phyloP scores from a whole-genome alignment of 2,797 vertebrate species.

The Neopelma chrysocephalum region DNA sequence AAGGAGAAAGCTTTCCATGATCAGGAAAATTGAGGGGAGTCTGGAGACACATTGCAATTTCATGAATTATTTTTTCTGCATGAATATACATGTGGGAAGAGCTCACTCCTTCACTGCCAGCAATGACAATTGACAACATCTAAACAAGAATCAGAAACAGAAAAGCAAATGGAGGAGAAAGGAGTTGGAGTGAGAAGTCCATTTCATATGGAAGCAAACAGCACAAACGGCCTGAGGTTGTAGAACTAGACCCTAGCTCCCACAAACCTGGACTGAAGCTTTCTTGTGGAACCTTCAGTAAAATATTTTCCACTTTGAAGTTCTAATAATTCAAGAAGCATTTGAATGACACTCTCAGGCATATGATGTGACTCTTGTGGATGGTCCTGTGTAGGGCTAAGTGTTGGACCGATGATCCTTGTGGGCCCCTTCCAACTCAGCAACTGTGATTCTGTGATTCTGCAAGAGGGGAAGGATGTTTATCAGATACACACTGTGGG shows the following conservation, averaged over 20 bases:
- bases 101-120: background rate
- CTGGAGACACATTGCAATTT: background rate
- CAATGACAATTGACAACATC: background rate
- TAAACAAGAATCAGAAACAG: background rate
- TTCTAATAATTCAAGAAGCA: background rate
- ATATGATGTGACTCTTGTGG: background rate
- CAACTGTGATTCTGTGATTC: background rate
- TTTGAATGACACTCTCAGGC: background rate
- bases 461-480: background rate
- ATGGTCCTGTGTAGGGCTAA: background rate
- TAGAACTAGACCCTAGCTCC: background rate
- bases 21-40: background rate
- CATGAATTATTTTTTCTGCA: background rate
- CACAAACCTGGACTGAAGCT: background rate
- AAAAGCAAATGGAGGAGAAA: background rate
- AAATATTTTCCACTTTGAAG: background rate
- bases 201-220: background rate
- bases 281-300: background rate
- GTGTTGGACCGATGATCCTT: background rate
- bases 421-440: background rate
- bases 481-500: background rate
- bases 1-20: background rate
- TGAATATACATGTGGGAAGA: background rate
- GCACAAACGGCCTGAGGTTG: background rate
- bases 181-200: background rate